A percentile compares a stretch with the other conserved stretches of the same genome.
Conservation (phyloP, 2,797 vertebrate genomes). For the Heteromormyrus szaboi region DNA sequence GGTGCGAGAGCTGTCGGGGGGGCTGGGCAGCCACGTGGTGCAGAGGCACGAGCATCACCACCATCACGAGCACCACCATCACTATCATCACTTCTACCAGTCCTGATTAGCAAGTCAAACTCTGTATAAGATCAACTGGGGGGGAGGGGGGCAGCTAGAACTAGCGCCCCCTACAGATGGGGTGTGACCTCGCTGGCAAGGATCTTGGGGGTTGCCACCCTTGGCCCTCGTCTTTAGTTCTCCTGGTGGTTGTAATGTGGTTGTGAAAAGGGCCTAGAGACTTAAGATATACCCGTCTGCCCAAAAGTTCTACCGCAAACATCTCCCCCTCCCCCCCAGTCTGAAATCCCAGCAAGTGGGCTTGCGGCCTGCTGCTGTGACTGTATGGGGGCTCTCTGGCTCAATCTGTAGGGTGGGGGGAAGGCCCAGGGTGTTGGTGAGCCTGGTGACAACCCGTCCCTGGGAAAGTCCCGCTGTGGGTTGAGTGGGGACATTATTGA, state of each 20-base stretch:
- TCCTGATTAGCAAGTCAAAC: constrained; percentile 60
- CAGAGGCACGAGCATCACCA: constrained; percentile 97
- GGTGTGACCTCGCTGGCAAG: neutral
- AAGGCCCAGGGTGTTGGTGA: neutral
- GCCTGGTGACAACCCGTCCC: neutral
- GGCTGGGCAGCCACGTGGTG: constrained; percentile 75
- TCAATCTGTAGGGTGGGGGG: neutral
- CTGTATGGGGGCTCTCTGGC: neutral
- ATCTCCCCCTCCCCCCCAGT: too few species aligned
- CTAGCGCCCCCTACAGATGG: neutral
- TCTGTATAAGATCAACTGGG: neutral
- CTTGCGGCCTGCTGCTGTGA: neutral
- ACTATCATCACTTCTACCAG: constrained; percentile 98
- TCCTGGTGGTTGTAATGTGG: neutral
- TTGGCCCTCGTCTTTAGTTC: neutral
- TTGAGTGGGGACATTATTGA: neutral
- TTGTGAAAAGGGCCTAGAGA: neutral
- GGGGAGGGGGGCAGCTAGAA: neutral
- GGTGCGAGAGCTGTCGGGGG: constrained; percentile 80
- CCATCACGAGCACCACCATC: constrained; percentile 96
- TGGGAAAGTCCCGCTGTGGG: neutral
- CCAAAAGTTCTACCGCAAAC: neutral
- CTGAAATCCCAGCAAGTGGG: neutral
- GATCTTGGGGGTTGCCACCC: neutral
- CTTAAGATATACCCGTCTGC: neutral